Percentiles rank a stretch among this genome's conserved stretches.
These are phyloP conservation scores for Eutrigla gurnardus DNA, from an alignment of 2,797 vertebrate genomes.

Conservation along the genomic window DNA sequence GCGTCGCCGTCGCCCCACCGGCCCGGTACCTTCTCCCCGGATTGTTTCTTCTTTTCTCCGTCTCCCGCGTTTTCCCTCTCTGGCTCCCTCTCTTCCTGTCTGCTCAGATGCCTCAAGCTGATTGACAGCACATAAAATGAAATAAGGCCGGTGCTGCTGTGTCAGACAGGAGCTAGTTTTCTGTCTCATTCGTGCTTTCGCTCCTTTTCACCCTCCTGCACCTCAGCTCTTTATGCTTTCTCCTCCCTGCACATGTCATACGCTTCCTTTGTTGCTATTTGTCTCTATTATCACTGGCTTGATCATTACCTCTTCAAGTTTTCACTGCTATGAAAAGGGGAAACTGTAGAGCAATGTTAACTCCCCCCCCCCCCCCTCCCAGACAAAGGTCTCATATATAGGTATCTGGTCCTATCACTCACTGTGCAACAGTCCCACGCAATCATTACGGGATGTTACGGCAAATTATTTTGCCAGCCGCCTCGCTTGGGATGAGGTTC, in stretches of 20 bases:
- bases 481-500: slow-evolving; percentile 71
- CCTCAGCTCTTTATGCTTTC: slow-evolving; percentile 29
- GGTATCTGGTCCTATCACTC: slow-evolving; percentile 69
- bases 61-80: slow-evolving; percentile 30
- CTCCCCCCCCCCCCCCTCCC: slow-evolving; percentile 35
- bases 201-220: slow-evolving; percentile 62
- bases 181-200: slow-evolving; percentile 65
- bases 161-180: slow-evolving; percentile 70
- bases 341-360: slow-evolving; percentile 48
- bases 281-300: slow-evolving; percentile 60
- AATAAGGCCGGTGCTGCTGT: slow-evolving; percentile 72
- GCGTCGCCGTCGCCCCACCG: slow-evolving; percentile 58
- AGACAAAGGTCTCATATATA: slow-evolving; percentile 68
- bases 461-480: slow-evolving; percentile 81
- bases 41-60: slow-evolving; percentile 58
- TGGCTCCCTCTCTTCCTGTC: slow-evolving; percentile 56
- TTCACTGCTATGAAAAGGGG: slow-evolving; percentile 47
- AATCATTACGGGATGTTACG: slow-evolving; percentile 78
- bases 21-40: slow-evolving; percentile 49
- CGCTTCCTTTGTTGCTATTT: slow-evolving; percentile 58
- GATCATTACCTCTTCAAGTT: slow-evolving; percentile 52
- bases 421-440: slow-evolving; percentile 64
- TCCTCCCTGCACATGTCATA: slow-evolving; percentile 55
- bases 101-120: slow-evolving; percentile 69
- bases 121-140: slow-evolving; percentile 82